Evolutionary conservation across 2,113 vertebrate species (phyloP).

Genomic region (Vimba vimba): DNA sequence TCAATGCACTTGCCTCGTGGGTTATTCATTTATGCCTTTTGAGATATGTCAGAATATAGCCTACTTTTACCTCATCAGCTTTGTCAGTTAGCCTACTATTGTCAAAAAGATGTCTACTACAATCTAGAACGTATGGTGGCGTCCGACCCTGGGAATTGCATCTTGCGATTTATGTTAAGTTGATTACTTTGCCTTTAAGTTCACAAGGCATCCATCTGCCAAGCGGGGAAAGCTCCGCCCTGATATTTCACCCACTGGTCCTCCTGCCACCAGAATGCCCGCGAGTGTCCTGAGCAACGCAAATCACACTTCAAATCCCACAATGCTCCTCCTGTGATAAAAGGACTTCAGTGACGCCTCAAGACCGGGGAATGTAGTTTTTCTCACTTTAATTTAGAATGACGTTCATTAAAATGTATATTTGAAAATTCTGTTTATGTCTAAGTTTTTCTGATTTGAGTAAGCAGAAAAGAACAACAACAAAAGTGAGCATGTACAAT

Average conservation of each 20-base stretch:
- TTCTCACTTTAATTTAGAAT: constrained; percentile 17
- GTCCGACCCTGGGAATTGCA: constrained; percentile 50
- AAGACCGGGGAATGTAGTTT: constrained; percentile 65
- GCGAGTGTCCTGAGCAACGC: constrained; percentile 59
- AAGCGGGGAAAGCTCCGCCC: constrained; percentile 62
- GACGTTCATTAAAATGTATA: not conserved
- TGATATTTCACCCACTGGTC: constrained; percentile 63
- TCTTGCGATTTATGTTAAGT: constrained; percentile 61
- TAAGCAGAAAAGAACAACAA: not conserved
- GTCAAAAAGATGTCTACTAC: constrained; percentile 35
- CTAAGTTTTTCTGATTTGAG: not conserved
- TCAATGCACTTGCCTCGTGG: constrained; percentile 40
- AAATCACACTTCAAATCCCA: constrained; percentile 66
- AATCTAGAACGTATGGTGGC: constrained; percentile 54
- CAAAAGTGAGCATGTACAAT: not conserved
- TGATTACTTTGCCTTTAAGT: constrained; percentile 71
- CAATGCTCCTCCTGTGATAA: constrained; percentile 59
- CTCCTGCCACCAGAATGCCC: constrained; percentile 62
- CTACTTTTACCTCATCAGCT: constrained; percentile 20
- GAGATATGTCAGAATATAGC: not conserved
- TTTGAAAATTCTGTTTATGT: not conserved
- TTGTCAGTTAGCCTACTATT: not conserved
- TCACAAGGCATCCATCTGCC: constrained; percentile 63
- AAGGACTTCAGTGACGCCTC: constrained; percentile 26
- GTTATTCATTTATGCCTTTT: constrained; percentile 25